Evolutionary conservation across 2,888 invertebrate genomes (phyloP).

Genomic region (Andrena haemorrhoa): DNA sequence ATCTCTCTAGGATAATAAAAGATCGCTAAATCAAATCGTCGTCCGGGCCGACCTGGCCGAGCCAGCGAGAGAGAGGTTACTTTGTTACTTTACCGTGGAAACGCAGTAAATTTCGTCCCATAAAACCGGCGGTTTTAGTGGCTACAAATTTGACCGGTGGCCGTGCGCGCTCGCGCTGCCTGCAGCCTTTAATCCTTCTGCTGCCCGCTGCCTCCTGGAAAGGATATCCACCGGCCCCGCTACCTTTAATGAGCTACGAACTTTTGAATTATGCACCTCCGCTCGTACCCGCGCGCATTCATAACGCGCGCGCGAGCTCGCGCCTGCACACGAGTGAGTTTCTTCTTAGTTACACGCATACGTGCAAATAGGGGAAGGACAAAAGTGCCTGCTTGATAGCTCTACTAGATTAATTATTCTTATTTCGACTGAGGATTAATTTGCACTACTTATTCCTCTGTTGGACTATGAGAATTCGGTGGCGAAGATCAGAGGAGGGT

Average conservation of each 20-base stretch:
- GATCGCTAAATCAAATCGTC: conserved; percentile 76
- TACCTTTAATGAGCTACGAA: conserved; percentile 82
- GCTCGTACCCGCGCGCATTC: conserved; percentile 62
- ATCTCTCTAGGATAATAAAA: conserved; percentile 75
- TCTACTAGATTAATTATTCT: background rate
- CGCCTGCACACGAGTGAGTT: conserved; percentile 24
- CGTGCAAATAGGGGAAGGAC: background rate
- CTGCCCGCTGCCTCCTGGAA: conserved; percentile 54
- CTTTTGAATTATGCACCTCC: conserved; percentile 81
- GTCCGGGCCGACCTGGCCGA: conserved; percentile 26
- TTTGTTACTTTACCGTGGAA: conserved; percentile 82
- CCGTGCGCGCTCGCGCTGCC: conserved; percentile 46
- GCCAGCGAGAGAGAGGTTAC: conserved; percentile 65
- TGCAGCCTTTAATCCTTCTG: conserved; percentile 76
- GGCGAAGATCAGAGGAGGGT: no score
- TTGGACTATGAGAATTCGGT: no score
- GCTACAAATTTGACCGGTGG: conserved; percentile 82
- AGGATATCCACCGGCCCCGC: conserved; percentile 71
- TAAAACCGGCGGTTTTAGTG: conserved; percentile 82
- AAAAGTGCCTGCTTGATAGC: conserved; percentile 32
- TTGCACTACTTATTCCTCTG: no score
- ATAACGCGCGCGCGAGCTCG: conserved; percentile 52
- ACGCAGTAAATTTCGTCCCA: conserved; percentile 81
- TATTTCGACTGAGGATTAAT: no score
- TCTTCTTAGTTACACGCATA: background rate